Percentiles rank a stretch among this genome's conserved stretches.
Evolutionary conservation across 2,888 invertebrate genomes (phyloP).

Genomic region (Parthenolecanium corni): DNA sequence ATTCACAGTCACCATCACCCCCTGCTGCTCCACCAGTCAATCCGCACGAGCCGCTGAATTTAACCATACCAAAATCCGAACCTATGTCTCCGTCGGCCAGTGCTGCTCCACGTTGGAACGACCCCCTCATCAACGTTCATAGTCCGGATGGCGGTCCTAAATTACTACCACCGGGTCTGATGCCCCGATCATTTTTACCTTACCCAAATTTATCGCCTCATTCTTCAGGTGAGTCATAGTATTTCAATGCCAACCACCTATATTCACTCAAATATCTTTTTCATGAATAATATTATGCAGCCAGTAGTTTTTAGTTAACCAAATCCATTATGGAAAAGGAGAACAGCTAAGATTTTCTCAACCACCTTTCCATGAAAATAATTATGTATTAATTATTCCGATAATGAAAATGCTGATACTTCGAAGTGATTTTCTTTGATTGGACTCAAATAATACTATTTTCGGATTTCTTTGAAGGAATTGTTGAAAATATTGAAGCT

Average conservation of each 20-base stretch:
- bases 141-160: slow-evolving; percentile 41
- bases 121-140: slow-evolving; percentile 36
- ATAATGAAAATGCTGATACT: too few species aligned
- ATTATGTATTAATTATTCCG: too few species aligned
- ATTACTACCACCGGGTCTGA: slow-evolving; percentile 48
- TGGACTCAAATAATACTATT: too few species aligned
- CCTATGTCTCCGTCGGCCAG: slow-evolving; percentile 33
- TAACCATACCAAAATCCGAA: slow-evolving; percentile 63
- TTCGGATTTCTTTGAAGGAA: too few species aligned
- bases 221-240: slow-evolving; percentile 37
- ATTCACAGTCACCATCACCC: slow-evolving; percentile 27
- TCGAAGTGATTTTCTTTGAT: too few species aligned
- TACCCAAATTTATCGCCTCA: slow-evolving; percentile 49
- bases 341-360: too few species aligned
- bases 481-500: too few species aligned
- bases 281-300: too few species aligned
- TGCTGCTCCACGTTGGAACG: slow-evolving; percentile 32
- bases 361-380: too few species aligned
- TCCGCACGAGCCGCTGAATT: slow-evolving; percentile 74
- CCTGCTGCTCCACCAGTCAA: slow-evolving; percentile 42
- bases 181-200: slow-evolving; percentile 48
- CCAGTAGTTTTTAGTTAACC: too few species aligned
- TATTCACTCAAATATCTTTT: not conserved
- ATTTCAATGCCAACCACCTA: not conserved
- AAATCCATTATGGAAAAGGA: too few species aligned